Base-by-base conservation (phyloP, 2,888 invertebrate species). In the Carterocephalus palaemon region DNA sequence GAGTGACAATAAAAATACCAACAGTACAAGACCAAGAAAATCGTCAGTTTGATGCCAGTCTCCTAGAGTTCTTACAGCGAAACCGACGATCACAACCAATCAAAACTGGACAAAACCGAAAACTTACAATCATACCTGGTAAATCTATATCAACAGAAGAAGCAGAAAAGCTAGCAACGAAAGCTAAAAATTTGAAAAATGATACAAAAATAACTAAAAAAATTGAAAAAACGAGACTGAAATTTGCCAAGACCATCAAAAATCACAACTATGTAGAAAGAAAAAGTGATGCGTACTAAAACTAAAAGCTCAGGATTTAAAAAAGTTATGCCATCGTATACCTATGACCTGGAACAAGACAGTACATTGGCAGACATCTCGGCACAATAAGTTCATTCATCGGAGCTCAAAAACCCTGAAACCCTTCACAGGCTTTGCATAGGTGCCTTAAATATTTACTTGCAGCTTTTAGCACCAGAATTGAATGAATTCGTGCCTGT, bases 111-210 rank as follows among this genome's bases (percentile, higher is more conserved):
- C 12, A 32, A 31, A 47, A 47, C 16, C 32, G 36, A 16, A 51
- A 48, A 22, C 15, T 51, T 9, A 23, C 23, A 34, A 47, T 51
- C 1, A 37, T 29, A 23, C 28, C 51, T 17, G 50, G 48, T 15
- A 48, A 48, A 33, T 43, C 47, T 5, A 46, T 53, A 24, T 52
- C 49, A 17, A 47, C 42, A 8, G 46, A 53, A 46, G 47, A 51
- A 31, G 36, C 33, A 41, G 39, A 43, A 40, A 10, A 41, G 34
- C 34, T 23, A 39, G 20, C 16, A n/a, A n/a, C n/a, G 15, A 45
- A 22, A 23, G 8, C 15, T 8, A 47, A 42, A 38, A 38, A 40
- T 13, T 8, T 23, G 12, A 40, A 48, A 19, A 39, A 45, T 17
- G 17, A 45, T 29, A 22, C 22, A 48, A 45, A 24, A 39, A 6